Evolutionary conservation across 2,888 invertebrate species (phyloP), one percentile per base, ranked within the genome.

Genomic region (Arge pagana): DNA sequence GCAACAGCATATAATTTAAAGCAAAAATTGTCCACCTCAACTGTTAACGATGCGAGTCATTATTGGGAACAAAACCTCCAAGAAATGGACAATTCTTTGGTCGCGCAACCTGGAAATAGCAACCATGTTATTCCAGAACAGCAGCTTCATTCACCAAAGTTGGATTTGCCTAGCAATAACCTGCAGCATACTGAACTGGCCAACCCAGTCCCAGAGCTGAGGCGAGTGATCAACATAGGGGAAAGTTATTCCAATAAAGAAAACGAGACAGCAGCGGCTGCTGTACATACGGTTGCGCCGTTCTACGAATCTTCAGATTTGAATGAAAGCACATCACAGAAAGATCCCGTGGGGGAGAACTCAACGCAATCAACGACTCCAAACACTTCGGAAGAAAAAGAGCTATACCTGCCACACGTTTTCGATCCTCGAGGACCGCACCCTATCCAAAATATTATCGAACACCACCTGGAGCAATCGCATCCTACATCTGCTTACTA

Each of bases 1-100:
- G 68, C 74, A 28, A 68, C 74, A 1, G 76, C 71, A 0, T 70
- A 73, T 28, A 69, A 68, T 37, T 53, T 76, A 1, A 75, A 74
- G 33, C 66, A 67, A 1, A 72, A 68, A 24, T 54, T 75, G 15
- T 71, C 67, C 1, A 56, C 56, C 2, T 66, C 68, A 5, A 63
- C 63, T 0, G 63, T 61, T 1, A 65, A 66, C n/a, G 67, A 73
- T 3, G 19, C 30, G 8, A 26, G 59, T 57, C 62, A 64, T 24
- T 64, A 66, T 43, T 72, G 68, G 70, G 67, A 64, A 10, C 61
- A 66, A n/a, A n/a, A n/a, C n/a, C n/a, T n/a, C n/a, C n/a, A n/a
- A n/a, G n/a, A n/a, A n/a, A n/a, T n/a, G n/a, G n/a, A n/a, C n/a
- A n/a, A n/a, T n/a, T n/a, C n/a, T 31, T 41, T 51, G 2, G 42